Conservation (phyloP, 2,113 vertebrate species). For the Ivindomyrus marchei region DNA sequence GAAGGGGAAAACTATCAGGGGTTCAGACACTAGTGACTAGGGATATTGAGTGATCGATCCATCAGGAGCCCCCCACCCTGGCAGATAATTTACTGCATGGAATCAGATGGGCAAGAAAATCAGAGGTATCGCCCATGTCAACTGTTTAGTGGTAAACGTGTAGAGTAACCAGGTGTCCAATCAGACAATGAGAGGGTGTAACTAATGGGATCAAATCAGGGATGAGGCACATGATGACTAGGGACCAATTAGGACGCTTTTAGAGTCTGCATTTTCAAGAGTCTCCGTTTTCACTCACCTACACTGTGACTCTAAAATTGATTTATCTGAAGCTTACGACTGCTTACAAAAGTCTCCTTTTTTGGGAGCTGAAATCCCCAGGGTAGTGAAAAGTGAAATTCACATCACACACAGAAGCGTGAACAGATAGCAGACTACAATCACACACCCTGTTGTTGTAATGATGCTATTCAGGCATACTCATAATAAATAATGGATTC, state of each 20-base stretch:
- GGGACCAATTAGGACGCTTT: not conserved
- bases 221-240: not conserved
- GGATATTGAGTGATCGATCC: not conserved
- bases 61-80: not conserved
- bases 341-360: not conserved
- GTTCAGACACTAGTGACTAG: not conserved
- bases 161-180: not conserved
- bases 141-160: not conserved
- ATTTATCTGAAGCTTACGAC: not conserved
- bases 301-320: not conserved
- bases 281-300: not conserved
- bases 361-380: not conserved
- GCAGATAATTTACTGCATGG: not conserved
- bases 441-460: not conserved
- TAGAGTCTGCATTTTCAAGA: not conserved
- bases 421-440: not conserved
- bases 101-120: not conserved
- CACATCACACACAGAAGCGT: not conserved
- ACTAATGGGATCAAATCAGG: not conserved
- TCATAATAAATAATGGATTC: too few species aligned
- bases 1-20: not conserved
- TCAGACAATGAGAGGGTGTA: not conserved
- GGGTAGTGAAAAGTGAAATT: not conserved
- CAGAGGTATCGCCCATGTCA: not conserved
- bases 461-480: not conserved